Evolutionary conservation across 2,113 vertebrate species (phyloP).

Genomic region (Uria aalge): DNA sequence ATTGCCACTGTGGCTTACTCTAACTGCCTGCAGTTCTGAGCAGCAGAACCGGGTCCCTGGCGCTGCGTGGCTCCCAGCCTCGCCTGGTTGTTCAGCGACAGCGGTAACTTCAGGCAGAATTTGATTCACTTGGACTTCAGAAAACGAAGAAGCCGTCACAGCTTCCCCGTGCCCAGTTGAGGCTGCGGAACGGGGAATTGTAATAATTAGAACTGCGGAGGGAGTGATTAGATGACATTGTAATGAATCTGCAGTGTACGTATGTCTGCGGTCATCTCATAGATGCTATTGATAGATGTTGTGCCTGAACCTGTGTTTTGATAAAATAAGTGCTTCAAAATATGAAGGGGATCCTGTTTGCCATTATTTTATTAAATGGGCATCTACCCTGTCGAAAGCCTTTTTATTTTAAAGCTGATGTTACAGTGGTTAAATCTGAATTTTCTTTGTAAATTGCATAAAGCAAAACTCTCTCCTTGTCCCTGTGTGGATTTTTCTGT

Average conservation of each 20-base stretch:
- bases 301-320: background rate
- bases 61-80: background rate
- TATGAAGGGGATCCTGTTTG: background rate
- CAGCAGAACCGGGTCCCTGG: background rate
- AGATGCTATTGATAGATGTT: background rate
- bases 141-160: background rate
- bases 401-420: background rate
- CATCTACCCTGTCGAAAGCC: background rate
- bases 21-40: background rate
- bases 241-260: background rate
- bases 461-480: background rate
- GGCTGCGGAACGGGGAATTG: accelerated
- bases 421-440: background rate
- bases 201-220: accelerated
- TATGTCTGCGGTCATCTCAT: background rate
- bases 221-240: background rate
- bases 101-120: background rate
- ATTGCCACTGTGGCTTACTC: background rate
- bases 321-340: background rate
- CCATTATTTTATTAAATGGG: background rate
- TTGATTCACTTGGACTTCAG: background rate
- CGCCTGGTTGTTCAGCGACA: background rate
- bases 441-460: background rate
- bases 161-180: accelerated
- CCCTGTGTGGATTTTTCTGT: background rate